A percentile compares a stretch with the other conserved stretches of the same genome.
Evolutionary conservation across 2,113 vertebrate species (phyloP).

Genomic region (Amphiprion percula): DNA sequence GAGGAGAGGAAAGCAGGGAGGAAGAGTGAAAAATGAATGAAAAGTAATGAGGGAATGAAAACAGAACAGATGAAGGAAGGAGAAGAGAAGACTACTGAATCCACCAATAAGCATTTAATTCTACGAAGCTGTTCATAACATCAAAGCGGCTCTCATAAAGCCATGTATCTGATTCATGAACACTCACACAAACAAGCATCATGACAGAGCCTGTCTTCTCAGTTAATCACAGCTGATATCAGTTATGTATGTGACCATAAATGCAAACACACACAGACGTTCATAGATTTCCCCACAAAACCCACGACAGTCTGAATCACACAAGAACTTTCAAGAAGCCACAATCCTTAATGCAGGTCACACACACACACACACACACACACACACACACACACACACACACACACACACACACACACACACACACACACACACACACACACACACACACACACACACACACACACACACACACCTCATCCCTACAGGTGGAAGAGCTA

Average conservation of each 20-base stretch:
- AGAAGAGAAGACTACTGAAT: no score
- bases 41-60: no score
- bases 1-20: neutral
- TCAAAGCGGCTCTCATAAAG: neutral
- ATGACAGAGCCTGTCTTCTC: neutral
- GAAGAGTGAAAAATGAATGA: neutral
- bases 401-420: neutral
- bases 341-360: neutral
- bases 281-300: neutral
- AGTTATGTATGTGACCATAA: neutral
- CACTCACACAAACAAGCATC: neutral
- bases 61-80: no score
- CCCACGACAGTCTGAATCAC: slow-evolving; percentile 7
- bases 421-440: neutral
- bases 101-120: no score
- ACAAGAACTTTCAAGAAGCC: neutral
- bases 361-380: neutral
- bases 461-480: neutral
- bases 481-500: slow-evolving; percentile 1
- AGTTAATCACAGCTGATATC: neutral
- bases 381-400: neutral
- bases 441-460: neutral
- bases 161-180: neutral
- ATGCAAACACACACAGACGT: neutral
- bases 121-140: no score